Conservation (phyloP, 2,797 vertebrate species). For the Neosilurus mollespiculum region DNA sequence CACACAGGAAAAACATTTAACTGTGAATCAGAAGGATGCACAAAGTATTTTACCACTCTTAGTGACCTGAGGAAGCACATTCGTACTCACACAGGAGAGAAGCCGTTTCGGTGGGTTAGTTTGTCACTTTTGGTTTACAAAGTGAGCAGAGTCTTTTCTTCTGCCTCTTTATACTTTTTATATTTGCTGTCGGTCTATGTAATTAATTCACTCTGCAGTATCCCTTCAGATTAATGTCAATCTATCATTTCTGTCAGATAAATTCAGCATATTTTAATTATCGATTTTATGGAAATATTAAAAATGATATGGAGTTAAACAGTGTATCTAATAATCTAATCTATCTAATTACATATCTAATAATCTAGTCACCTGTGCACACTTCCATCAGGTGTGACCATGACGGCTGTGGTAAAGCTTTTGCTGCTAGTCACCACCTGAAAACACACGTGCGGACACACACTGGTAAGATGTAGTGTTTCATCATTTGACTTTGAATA, state of each 20-base stretch:
- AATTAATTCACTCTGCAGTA: not conserved
- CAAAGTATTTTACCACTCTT: slow-evolving; percentile 99
- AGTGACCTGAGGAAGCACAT: slow-evolving; percentile 99
- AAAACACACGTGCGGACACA: slow-evolving; percentile 99
- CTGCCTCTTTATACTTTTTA: not conserved
- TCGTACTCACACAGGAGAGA: slow-evolving; percentile 98
- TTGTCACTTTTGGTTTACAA: not conserved
- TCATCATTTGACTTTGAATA: not conserved
- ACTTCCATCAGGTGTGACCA: slow-evolving; percentile 86
- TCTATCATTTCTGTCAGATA: not conserved
- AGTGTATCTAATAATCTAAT: no score
- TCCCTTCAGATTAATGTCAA: not conserved
- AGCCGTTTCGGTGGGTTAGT: slow-evolving; percentile 89
- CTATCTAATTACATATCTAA: no score
- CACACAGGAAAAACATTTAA: slow-evolving; percentile 99
- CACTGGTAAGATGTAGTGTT: slow-evolving; percentile 77
- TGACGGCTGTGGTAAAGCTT: slow-evolving; percentile 96
- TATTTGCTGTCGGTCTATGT: not conserved
- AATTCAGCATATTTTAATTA: not conserved
- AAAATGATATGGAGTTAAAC: not conserved
- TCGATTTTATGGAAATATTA: not conserved
- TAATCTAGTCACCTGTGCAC: not conserved
- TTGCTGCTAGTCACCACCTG: slow-evolving; percentile 97
- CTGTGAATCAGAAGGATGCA: slow-evolving; percentile 99
- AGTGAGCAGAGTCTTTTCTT: not conserved